A percentile compares a stretch with the other conserved stretches of the same genome.
phyloP scores from a whole-genome alignment of 2,797 vertebrate species.

The Ispidina lecontei region DNA sequence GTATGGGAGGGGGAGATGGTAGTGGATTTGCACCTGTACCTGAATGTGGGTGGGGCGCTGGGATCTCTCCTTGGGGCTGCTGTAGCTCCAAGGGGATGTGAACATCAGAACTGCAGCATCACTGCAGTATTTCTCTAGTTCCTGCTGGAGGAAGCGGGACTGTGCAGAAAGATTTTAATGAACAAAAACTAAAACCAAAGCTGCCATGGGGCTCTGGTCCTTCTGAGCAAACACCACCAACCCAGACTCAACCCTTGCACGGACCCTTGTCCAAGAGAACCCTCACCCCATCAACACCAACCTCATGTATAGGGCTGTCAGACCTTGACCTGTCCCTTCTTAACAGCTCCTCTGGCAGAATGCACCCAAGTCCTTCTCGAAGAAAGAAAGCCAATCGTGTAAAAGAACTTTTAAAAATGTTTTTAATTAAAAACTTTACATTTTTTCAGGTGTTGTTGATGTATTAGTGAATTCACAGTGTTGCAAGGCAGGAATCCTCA shows the following conservation, averaged over 20 bases:
- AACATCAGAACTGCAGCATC: rapidly evolving
- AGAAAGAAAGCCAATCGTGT: not conserved
- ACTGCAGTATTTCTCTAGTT: not conserved
- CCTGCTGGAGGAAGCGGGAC: not conserved
- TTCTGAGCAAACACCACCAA: not conserved
- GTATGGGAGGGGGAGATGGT: rapidly evolving
- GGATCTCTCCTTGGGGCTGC: not conserved
- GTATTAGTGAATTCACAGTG: slow-evolving; percentile 1
- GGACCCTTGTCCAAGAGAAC: not conserved
- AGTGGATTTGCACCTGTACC: not conserved
- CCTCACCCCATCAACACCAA: not conserved
- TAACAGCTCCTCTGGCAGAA: not conserved
- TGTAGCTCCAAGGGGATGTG: not conserved
- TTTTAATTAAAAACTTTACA: slow-evolving; percentile 49
- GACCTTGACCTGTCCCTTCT: not conserved
- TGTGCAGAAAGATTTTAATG: not conserved
- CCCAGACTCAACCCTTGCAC: not conserved
- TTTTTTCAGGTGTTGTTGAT: not conserved
- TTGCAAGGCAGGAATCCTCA: not conserved
- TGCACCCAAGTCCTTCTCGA: not conserved
- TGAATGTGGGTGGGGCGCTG: not conserved
- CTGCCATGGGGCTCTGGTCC: not conserved
- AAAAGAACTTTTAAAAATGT: too few relatives aligned
- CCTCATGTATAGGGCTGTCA: not conserved
- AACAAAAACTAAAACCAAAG: not conserved